A percentile compares a stretch with the other conserved stretches of the same genome.
These are phyloP conservation scores for Thecophora atra DNA, from an alignment of 2,888 invertebrate species.

Conservation along the genomic window DNA sequence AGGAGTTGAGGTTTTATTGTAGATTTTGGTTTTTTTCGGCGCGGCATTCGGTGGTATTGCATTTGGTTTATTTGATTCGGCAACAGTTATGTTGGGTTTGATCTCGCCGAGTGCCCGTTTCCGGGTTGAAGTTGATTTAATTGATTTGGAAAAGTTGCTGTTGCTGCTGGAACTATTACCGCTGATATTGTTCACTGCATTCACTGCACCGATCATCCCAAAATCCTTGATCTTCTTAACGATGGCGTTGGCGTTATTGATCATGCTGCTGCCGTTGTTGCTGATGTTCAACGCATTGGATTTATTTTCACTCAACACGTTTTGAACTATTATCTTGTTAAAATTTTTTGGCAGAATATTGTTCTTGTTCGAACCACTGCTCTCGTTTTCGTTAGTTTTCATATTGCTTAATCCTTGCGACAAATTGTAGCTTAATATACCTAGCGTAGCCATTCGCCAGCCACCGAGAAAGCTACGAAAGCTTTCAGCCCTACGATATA, in stretches of 20 bases:
- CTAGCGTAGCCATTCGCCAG: conserved; percentile 59
- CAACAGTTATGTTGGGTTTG: conserved; percentile 36
- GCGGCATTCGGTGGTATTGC: conserved; percentile 39
- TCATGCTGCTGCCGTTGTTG: conserved; percentile 57
- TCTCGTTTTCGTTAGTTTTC: conserved; percentile 40
- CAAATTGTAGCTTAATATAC: conserved; percentile 59
- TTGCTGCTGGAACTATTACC: conserved; percentile 32
- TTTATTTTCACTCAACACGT: conserved; percentile 57
- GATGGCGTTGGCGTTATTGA: conserved; percentile 60
- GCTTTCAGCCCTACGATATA: neutral
- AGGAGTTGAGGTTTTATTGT: neutral
- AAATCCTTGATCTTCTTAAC: conserved; percentile 64
- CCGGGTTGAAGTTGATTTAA: conserved; percentile 38
- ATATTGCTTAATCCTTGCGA: conserved; percentile 52
- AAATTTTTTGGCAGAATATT: conserved; percentile 54
- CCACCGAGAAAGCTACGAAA: neutral
- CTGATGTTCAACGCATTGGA: conserved; percentile 52
- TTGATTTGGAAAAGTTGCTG: conserved; percentile 20
- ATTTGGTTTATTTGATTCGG: neutral
- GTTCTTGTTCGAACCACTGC: conserved; percentile 33
- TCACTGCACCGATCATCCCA: conserved; percentile 62
- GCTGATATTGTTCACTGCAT: conserved; percentile 42
- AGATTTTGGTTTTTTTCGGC: conserved; percentile 43
- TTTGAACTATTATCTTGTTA: conserved; percentile 61
- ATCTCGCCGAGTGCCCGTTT: conserved; percentile 52